Evolutionary conservation across 2,888 invertebrate genomes (phyloP).

Genomic region (Tetragonisca angustula): DNA sequence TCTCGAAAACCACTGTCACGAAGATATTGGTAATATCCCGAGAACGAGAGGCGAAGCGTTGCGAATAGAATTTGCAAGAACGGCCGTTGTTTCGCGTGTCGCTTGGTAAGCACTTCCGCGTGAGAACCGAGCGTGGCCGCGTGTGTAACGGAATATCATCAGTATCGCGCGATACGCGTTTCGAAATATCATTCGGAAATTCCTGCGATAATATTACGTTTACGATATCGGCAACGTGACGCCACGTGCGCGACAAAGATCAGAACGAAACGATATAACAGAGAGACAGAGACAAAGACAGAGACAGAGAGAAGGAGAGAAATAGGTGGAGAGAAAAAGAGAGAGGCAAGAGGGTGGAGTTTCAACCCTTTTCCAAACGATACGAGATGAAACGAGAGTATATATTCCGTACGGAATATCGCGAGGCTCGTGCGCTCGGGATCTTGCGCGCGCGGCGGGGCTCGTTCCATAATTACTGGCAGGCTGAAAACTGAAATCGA

Average conservation of each 20-base stretch:
- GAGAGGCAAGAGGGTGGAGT: not conserved
- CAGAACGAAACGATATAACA: not conserved
- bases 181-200: conserved; percentile 39
- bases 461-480: conserved; percentile 36
- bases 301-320: not conserved
- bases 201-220: conserved; percentile 28
- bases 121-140: conserved; percentile 51
- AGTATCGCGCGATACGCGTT: conserved; percentile 20
- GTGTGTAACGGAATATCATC: conserved; percentile 54
- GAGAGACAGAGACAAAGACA: not conserved
- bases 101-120: conserved; percentile 58
- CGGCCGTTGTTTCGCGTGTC: conserved; percentile 44
- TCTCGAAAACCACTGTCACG: not conserved
- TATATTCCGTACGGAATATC: not conserved
- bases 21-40: conserved; percentile 1
- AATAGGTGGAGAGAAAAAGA: not conserved
- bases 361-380: conserved; percentile 3
- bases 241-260: not conserved
- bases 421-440: not conserved
- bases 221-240: conserved; percentile 3
- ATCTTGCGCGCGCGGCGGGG: not conserved
- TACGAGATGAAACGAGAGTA: conserved; percentile 7
- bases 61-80: conserved; percentile 48
- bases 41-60: conserved; percentile 40
- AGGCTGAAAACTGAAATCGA: conserved; percentile 52